A percentile compares a stretch with the other conserved stretches of the same genome.
Conservation (phyloP, 2,113 vertebrate genomes). For the Gymnorhina tibicen region DNA sequence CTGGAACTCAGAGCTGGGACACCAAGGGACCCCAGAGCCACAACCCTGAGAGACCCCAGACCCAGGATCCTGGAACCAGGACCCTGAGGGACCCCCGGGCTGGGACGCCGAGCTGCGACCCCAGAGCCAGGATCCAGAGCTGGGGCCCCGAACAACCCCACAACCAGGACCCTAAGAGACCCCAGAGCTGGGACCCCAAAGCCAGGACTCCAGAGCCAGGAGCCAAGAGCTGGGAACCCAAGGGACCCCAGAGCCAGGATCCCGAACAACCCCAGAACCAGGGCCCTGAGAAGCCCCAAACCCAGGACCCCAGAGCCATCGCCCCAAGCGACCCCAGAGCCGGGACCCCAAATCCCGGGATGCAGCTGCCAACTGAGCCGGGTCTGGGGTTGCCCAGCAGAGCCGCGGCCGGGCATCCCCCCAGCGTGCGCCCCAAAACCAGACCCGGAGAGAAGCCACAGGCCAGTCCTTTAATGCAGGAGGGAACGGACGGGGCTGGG, state of each 20-base stretch:
- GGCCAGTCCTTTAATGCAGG: neutral
- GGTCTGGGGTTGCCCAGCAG: neutral
- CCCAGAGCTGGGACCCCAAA: neutral
- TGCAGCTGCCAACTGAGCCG: fast-evolving
- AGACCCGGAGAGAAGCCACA: neutral
- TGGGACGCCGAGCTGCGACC: neutral
- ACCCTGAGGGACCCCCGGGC: too few species aligned
- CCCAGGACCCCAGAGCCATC: neutral
- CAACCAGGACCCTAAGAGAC: neutral
- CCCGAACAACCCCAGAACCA: neutral
- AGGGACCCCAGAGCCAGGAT: too few species aligned
- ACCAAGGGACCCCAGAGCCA: neutral
- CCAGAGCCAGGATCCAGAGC: neutral
- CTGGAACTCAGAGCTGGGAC: neutral
- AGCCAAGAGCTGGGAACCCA: neutral
- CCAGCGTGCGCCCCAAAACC: neutral
- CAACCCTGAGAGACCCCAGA: neutral
- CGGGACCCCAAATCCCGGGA: neutral
- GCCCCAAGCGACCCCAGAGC: neutral
- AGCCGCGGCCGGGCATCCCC: fast-evolving
- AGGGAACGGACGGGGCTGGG: neutral
- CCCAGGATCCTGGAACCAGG: neutral
- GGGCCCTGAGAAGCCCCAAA: neutral
- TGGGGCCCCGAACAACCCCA: neutral
- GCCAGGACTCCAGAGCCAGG: neutral